Evolutionary conservation across 2,113 vertebrate genomes (phyloP).

Genomic region (Gymnobelideus leadbeateri): DNA sequence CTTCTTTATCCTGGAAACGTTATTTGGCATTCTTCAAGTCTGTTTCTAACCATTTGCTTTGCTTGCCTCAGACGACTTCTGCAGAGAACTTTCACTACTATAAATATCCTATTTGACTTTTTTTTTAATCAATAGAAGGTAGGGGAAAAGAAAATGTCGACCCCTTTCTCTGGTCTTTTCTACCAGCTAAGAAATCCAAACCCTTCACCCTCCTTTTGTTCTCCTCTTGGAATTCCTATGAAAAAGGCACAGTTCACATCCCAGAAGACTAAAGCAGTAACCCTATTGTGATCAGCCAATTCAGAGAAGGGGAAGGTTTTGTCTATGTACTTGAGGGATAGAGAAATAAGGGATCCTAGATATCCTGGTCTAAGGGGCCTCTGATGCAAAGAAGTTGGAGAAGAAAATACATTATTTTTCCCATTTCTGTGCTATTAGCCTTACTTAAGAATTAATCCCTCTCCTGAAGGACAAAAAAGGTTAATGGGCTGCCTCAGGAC

Average conservation of each 20-base stretch:
- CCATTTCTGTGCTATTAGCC: neutral
- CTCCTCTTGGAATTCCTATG: neutral
- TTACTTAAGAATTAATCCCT: neutral
- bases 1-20: neutral
- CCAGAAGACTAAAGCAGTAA: neutral
- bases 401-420: neutral
- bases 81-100: neutral
- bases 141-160: neutral
- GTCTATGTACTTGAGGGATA: neutral
- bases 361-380: neutral
- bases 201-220: neutral
- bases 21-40: neutral
- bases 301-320: neutral
- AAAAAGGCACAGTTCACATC: neutral
- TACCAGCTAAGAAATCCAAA: neutral
- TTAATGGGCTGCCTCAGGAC: neutral
- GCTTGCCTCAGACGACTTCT: neutral
- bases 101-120: conserved; percentile 36
- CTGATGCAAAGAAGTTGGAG: neutral
- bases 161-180: neutral
- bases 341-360: neutral
- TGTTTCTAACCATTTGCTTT: neutral
- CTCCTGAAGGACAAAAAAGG: too few species aligned
- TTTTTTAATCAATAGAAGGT: neutral
- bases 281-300: neutral